Base-by-base conservation (phyloP, 2,888 invertebrate species). In the Dynastes tityus region DNA sequence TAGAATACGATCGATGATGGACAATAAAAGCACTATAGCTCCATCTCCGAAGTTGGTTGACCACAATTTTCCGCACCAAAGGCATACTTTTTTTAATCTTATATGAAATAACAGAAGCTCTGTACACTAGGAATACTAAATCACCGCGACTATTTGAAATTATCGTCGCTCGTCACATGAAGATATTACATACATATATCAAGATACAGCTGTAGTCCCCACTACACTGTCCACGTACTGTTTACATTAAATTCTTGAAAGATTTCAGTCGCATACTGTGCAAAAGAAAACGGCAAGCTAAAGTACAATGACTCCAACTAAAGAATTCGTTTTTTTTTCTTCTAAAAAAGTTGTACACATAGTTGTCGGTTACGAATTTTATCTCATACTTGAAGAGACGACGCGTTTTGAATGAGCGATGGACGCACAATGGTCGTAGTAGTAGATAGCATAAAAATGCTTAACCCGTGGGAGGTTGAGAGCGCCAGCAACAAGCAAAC, bases 1-100 rank as follows among this genome's bases (percentile, higher is more conserved):
- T 32, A 11, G 55, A 64, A 64, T 70, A 76, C 32, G 64, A 51
- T 37, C 45, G 32, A 40, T 16, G 32, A 29, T 11, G 71, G 16
- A 55, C 55, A 77, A 67, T 29, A 6, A 58, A 53, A 11, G 55
- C 71, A 71, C 64, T 40, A 29, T 51, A 65, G 58, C 58, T 32
- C 22, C 73, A 77, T 58, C 58, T 22, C 11, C 32, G 53, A 70
- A 51, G 6, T 37, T 77, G 29, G 22, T 77, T 49, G 27, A 32
- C 32, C 0, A 71, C 37, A 37, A 58, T 40, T 55, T 58, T 71
- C 16, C 58, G 71, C 16, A 40, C 37, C 6, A 58, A 9, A n/a
- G 58, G 37, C 71, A 71, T 71, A n/a, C 11, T 71, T 11, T 40
- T 71, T 32, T 53, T 5, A 53, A 53, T 45, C 11, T 8, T 45